phyloP scores from a whole-genome alignment of 2,888 invertebrate species.

The Aleiodes testaceus region DNA sequence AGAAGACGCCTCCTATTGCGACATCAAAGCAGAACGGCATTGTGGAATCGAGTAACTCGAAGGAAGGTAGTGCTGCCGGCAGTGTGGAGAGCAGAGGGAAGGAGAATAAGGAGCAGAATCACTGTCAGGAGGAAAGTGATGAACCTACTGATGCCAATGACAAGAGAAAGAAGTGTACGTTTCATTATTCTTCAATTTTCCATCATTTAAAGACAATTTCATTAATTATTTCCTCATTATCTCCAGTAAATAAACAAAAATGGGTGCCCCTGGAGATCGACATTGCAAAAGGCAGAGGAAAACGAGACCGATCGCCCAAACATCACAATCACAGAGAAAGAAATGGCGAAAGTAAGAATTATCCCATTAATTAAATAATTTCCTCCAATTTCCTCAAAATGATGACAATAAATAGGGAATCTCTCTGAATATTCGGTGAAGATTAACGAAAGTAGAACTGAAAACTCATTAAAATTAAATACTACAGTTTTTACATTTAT shows the following conservation, averaged over 20 bases:
- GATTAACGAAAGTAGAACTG: slow-evolving; percentile 11
- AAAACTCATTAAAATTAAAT: not conserved
- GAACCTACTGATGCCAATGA: slow-evolving; percentile 70
- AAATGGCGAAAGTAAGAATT: slow-evolving; percentile 66
- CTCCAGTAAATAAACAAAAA: slow-evolving; percentile 80
- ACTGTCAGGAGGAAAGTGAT: slow-evolving; percentile 71
- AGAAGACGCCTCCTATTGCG: slow-evolving; percentile 57
- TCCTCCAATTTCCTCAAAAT: not conserved
- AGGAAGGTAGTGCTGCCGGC: slow-evolving; percentile 57
- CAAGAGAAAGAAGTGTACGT: slow-evolving; percentile 73
- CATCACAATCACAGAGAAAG: slow-evolving; percentile 67
- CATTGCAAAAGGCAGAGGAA: slow-evolving; percentile 80
- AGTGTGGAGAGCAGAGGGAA: slow-evolving; percentile 65
- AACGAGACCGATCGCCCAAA: slow-evolving; percentile 77
- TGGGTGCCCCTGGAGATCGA: slow-evolving; percentile 95
- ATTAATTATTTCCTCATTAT: slow-evolving; percentile 41
- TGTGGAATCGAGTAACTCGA: slow-evolving; percentile 60
- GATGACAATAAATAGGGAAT: slow-evolving; percentile 17
- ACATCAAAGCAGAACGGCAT: slow-evolving; percentile 74
- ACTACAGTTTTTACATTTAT: not conserved
- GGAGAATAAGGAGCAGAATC: slow-evolving; percentile 69
- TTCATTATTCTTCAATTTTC: too few relatives aligned
- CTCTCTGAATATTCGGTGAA: slow-evolving; percentile 20
- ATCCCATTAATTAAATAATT: not conserved
- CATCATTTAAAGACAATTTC: not conserved